These are phyloP conservation scores for Rhabdornis inornatus DNA, from an alignment of 2,113 vertebrate genomes.

Conservation along the genomic window DNA sequence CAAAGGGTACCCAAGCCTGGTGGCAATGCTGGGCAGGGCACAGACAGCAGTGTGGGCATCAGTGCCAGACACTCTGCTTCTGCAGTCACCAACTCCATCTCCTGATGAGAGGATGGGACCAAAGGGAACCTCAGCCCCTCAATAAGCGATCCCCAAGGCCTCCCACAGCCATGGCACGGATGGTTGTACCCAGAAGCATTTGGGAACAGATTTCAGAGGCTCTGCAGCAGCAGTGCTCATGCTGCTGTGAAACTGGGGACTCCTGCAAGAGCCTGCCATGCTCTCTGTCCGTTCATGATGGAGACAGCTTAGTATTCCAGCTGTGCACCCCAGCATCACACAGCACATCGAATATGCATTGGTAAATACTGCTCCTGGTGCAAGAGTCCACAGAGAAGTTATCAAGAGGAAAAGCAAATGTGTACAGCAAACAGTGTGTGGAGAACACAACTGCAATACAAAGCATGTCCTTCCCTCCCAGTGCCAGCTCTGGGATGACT, in stretches of 20 bases:
- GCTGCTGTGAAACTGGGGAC: not conserved
- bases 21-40: not conserved
- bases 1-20: not conserved
- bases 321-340: not conserved
- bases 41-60: rapidly evolving
- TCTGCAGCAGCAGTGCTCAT: not conserved
- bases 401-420: conserved; percentile 34
- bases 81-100: not conserved
- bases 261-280: not conserved
- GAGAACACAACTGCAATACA: conserved; percentile 31
- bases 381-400: conserved; percentile 18
- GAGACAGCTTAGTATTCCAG: not conserved
- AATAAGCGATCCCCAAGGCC: not conserved
- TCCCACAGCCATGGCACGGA: not conserved
- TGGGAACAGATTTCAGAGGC: not conserved
- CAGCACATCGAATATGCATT: not conserved
- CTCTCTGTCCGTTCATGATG: too few relatives aligned
- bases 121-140: not conserved
- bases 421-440: conserved; percentile 4
- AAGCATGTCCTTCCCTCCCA: not conserved
- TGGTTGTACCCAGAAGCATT: not conserved
- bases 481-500: not conserved
- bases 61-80: rapidly evolving
- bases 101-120: not conserved
- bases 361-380: not conserved